Conservation (phyloP, 1,140 invertebrate genomes). For the Lepidotrigona ventralis region DNA sequence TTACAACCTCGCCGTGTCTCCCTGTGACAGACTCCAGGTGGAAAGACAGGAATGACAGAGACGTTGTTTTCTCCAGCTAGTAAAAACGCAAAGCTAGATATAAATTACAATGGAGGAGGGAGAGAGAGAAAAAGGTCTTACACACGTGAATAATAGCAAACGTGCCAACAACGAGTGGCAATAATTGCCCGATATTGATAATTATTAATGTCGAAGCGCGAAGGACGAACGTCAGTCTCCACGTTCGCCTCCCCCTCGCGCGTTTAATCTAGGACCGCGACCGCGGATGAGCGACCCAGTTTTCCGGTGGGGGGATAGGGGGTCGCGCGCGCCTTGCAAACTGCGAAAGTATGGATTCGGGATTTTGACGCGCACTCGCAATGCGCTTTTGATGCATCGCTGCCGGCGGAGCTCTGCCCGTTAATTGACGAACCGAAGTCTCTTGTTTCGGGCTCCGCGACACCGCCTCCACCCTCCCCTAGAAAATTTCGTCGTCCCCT, state of each 20-base stretch:
- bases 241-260: neutral
- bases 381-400: constrained; percentile 49
- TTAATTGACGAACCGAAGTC: constrained; percentile 34
- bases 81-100: neutral
- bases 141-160: too few relatives aligned
- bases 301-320: neutral
- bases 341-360: constrained; percentile 48
- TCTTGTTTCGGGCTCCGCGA: constrained; percentile 1
- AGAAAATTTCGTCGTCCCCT: too few relatives aligned
- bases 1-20: neutral
- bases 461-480: neutral
- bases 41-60: neutral
- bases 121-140: too few relatives aligned
- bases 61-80: neutral
- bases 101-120: constrained; percentile 1
- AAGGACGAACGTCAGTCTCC: constrained; percentile 5
- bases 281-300: constrained; percentile 39
- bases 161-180: constrained; percentile 7
- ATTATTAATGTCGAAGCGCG: constrained; percentile 34
- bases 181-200: constrained; percentile 37
- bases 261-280: constrained; percentile 28
- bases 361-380: constrained; percentile 50
- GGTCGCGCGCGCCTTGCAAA: constrained; percentile 36
- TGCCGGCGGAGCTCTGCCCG: neutral
- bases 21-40: too few relatives aligned